A percentile compares a stretch with the other conserved stretches of the same genome.
Conservation (phyloP, 2,888 invertebrate species). For the Drosophila quinaria region DNA sequence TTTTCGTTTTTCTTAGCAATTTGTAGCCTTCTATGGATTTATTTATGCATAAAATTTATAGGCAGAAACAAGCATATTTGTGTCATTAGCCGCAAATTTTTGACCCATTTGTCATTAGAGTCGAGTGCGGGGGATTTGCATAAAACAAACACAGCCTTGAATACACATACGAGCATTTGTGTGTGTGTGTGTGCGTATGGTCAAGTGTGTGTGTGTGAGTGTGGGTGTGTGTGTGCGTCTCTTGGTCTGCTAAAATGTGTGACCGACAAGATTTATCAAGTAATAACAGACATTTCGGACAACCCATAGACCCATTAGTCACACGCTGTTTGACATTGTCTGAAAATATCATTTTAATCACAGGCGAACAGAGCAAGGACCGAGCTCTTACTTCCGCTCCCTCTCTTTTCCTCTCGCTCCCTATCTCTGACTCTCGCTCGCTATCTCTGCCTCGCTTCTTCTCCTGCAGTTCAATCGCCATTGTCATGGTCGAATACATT, state of each 20-base stretch:
- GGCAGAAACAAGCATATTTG: constrained; percentile 77
- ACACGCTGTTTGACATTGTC: constrained; percentile 82
- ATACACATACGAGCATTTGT: constrained; percentile 35
- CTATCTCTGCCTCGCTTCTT: not conserved
- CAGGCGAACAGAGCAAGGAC: constrained; percentile 47
- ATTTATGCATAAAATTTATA: constrained; percentile 79
- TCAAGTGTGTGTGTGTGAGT: constrained; percentile 8
- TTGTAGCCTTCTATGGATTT: constrained; percentile 50
- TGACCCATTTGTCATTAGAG: constrained; percentile 80
- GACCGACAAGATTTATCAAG: constrained; percentile 81
- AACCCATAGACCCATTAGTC: constrained; percentile 82
- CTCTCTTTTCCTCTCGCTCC: not conserved
- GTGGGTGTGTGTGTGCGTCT: not conserved
- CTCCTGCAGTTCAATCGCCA: constrained; percentile 9
- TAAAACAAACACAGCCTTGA: constrained; percentile 67
- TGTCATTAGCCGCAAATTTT: constrained; percentile 81
- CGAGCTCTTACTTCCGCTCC: constrained; percentile 4
- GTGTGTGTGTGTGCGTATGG: not conserved
- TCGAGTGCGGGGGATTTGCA: constrained; percentile 74
- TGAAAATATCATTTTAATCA: constrained; percentile 81
- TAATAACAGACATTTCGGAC: constrained; percentile 82
- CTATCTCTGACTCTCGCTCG: not conserved
- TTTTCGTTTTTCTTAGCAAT: constrained; percentile 17
- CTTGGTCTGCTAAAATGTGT: constrained; percentile 66
- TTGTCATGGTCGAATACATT: constrained; percentile 16